Evolutionary conservation across 2,113 vertebrate species (phyloP).

Genomic region (Oryzias melastigma): DNA sequence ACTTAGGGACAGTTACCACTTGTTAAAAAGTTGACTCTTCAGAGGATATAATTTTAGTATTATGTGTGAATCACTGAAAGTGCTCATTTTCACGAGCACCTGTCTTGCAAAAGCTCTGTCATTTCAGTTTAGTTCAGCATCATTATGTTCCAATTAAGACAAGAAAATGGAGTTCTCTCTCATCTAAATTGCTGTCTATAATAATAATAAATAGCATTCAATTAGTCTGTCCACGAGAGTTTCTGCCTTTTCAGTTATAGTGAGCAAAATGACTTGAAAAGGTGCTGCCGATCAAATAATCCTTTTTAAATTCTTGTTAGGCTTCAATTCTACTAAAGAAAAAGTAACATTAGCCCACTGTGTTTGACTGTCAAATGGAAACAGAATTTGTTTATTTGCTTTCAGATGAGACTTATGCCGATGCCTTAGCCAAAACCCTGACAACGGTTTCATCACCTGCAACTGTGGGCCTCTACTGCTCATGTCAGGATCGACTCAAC

Average conservation of each 20-base stretch:
- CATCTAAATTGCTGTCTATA: not conserved
- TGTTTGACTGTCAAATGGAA: not conserved
- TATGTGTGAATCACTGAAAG: not conserved
- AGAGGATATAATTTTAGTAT: not conserved
- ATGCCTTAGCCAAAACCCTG: conserved; percentile 79
- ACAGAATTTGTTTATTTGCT: conserved; percentile 22
- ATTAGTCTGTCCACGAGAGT: not conserved
- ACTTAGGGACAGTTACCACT: not conserved
- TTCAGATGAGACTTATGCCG: conserved; percentile 75
- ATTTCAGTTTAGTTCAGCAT: not conserved
- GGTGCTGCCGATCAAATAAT: too few relatives aligned
- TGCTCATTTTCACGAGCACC: not conserved
- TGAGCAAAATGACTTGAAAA: not conserved
- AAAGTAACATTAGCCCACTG: too few relatives aligned
- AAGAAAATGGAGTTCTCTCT: not conserved
- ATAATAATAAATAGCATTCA: not conserved
- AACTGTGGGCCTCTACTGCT: conserved; percentile 82
- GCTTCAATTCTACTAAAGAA: too few relatives aligned
- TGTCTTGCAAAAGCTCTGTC: not conserved
- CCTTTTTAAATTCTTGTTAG: too few relatives aligned
- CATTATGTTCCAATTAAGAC: not conserved
- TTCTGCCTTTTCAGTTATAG: conserved; percentile 4
- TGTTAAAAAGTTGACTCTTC: not conserved
- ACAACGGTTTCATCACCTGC: conserved; percentile 74
- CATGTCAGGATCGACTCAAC: conserved; percentile 75